Conservation (phyloP, 2,797 vertebrate genomes). For the Sardinella longiceps region DNA sequence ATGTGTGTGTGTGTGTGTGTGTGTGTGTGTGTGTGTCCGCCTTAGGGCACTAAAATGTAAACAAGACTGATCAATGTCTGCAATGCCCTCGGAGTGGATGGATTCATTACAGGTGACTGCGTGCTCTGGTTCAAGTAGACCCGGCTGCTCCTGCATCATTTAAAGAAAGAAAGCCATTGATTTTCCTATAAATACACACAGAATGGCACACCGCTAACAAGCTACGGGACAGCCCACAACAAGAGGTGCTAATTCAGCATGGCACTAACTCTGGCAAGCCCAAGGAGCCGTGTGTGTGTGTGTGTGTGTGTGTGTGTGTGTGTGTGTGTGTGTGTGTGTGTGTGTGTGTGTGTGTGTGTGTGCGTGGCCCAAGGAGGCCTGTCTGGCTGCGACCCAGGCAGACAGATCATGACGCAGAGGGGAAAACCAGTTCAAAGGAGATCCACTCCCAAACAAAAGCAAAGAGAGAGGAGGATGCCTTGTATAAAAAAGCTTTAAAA, state of each 20-base stretch:
- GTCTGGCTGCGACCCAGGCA: conserved; percentile 68
- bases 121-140: neutral
- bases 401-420: conserved; percentile 59
- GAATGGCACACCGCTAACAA: neutral
- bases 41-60: neutral
- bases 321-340: too few relatives aligned
- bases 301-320: too few relatives aligned
- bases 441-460: conserved; percentile 29
- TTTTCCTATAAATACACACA: neutral
- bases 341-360: too few relatives aligned
- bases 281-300: neutral
- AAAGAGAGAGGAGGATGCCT: neutral
- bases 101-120: neutral
- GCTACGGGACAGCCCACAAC: neutral
- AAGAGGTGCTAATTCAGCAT: neutral
- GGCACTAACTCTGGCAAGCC: neutral
- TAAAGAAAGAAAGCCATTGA: neutral
- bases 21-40: too few relatives aligned
- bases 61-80: neutral
- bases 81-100: neutral
- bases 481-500: conserved; percentile 48
- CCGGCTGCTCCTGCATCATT: neutral
- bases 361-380: neutral
- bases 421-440: conserved; percentile 57
- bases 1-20: too few relatives aligned